These are phyloP conservation scores for Frieseomelitta varia DNA, from an alignment of 1,140 invertebrate genomes.

Conservation along the genomic window DNA sequence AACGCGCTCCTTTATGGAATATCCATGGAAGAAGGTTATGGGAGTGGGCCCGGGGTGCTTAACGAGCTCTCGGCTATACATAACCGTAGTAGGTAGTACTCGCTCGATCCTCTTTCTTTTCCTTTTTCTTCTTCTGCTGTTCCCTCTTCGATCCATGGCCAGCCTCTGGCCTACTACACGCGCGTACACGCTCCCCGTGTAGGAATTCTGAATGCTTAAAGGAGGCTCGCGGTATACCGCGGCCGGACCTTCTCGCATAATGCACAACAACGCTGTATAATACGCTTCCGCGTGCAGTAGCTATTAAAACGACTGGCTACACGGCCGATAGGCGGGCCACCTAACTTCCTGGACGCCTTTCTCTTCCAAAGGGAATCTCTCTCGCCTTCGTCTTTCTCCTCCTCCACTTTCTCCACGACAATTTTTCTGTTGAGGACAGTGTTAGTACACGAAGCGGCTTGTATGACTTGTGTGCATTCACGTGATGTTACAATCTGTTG, in stretches of 20 bases:
- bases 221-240: conserved; percentile 41
- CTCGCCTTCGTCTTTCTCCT: too few species aligned
- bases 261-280: conserved; percentile 63
- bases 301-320: conserved; percentile 72
- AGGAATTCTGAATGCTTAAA: conserved; percentile 60
- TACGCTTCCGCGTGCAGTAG: conserved; percentile 69
- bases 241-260: conserved; percentile 58
- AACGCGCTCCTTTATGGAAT: conserved; percentile 47
- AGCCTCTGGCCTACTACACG: background rate
- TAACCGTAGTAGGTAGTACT: background rate
- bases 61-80: conserved; percentile 44
- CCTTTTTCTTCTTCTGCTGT: background rate
- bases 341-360: conserved; percentile 54
- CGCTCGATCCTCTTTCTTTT: background rate
- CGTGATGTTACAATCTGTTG: too few species aligned
- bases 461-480: too few species aligned
- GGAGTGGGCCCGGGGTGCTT: conserved; percentile 27
- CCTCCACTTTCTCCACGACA: background rate
- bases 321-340: conserved; percentile 59
- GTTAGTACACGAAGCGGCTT: too few species aligned
- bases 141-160: background rate
- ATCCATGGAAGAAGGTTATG: conserved; percentile 39
- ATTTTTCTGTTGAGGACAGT: too few species aligned
- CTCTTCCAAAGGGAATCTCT: conserved; percentile 23
- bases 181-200: conserved; percentile 46